These are phyloP conservation scores for Oscheius myriophilus DNA, from an alignment of 2,888 invertebrate genomes.

Conservation along the genomic window DNA sequence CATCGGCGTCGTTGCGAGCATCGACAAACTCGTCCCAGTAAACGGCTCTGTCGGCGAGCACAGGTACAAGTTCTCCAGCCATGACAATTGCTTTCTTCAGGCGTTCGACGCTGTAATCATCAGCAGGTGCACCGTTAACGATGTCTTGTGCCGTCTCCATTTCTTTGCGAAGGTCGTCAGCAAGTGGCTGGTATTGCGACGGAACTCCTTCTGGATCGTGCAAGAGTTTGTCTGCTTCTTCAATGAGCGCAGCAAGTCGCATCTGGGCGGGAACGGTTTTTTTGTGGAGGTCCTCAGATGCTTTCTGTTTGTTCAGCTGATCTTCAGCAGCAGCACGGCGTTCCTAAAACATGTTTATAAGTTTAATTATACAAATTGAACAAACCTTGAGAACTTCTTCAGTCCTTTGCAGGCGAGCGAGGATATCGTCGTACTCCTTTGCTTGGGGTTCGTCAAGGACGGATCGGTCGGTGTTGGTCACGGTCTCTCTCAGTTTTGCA, in stretches of 20 bases:
- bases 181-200: conserved; percentile 41
- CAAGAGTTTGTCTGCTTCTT: conserved; percentile 42
- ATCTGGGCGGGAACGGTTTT: conserved; percentile 33
- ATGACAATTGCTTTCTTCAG: conserved; percentile 37
- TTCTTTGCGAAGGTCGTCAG: conserved; percentile 38
- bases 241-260: conserved; percentile 45
- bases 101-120: conserved; percentile 31
- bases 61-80: conserved; percentile 40
- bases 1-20: conserved; percentile 52
- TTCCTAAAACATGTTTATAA: conserved; percentile 36
- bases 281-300: conserved; percentile 38
- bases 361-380: background rate
- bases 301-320: conserved; percentile 39
- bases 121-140: conserved; percentile 24
- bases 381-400: conserved; percentile 42
- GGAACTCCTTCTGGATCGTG: conserved; percentile 49
- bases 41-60: conserved; percentile 46
- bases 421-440: conserved; percentile 43
- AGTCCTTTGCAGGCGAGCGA: conserved; percentile 45
- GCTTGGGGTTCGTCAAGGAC: conserved; percentile 45
- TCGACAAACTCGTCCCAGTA: conserved; percentile 53
- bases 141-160: conserved; percentile 34
- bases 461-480: conserved; percentile 35
- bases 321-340: conserved; percentile 46
- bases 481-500: conserved; percentile 34